Percentiles rank a stretch among this genome's conserved stretches.
Evolutionary conservation across 2,888 invertebrate species (phyloP).

Genomic region (Epinotia demarniana): DNA sequence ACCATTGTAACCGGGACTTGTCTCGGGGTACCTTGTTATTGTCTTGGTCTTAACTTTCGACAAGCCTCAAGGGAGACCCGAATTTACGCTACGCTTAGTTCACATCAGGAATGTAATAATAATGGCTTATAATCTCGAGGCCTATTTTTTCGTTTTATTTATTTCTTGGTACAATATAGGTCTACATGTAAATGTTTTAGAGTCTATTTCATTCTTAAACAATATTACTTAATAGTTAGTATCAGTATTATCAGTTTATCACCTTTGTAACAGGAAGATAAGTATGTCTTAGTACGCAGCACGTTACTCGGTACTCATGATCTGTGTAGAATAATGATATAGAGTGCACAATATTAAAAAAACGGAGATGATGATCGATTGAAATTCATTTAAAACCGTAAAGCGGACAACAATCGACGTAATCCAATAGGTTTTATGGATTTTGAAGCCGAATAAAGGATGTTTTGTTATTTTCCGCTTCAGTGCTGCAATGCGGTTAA

Average conservation of each 20-base stretch:
- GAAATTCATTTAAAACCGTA: constrained; percentile 18
- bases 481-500: constrained; percentile 24
- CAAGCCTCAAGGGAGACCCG: constrained; percentile 11
- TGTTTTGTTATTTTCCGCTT: constrained; percentile 21
- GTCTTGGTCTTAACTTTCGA: constrained; percentile 21
- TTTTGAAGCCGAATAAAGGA: constrained; percentile 17
- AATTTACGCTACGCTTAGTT: constrained; percentile 22
- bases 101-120: constrained; percentile 24
- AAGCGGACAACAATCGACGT: constrained; percentile 9
- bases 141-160: too few species aligned
- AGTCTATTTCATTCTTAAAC: too few species aligned
- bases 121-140: neutral
- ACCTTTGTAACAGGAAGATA: too few species aligned
- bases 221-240: too few species aligned
- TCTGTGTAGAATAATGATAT: too few species aligned
- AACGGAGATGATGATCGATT: neutral
- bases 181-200: too few species aligned
- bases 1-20: neutral
- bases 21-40: constrained; percentile 18
- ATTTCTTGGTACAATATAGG: too few species aligned
- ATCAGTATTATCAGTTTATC: too few species aligned
- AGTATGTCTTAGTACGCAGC: too few species aligned
- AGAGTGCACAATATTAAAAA: too few species aligned
- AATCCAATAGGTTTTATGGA: constrained; percentile 17
- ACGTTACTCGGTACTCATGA: too few species aligned